Evolutionary conservation across 2,888 invertebrate genomes (phyloP).

Genomic region (Plagodis dolabraria): DNA sequence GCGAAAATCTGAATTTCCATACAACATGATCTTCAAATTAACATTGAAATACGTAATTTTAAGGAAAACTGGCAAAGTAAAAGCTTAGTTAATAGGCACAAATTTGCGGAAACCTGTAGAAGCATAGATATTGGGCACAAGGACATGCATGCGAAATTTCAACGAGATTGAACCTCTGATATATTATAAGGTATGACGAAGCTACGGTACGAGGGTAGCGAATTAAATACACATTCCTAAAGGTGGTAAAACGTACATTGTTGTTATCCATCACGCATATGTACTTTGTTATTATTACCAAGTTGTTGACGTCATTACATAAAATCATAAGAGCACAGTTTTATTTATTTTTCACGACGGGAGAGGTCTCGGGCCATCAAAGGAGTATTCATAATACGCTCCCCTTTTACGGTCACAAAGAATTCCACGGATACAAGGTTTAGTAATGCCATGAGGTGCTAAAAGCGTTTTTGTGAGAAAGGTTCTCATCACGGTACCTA

Average conservation of each 20-base stretch:
- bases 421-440: conserved; percentile 61
- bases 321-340: conserved; percentile 48
- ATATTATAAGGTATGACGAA: too few species aligned
- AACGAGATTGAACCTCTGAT: too few species aligned
- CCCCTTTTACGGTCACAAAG: conserved; percentile 59
- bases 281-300: conserved; percentile 10
- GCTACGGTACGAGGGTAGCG: too few species aligned
- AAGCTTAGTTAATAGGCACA: too few species aligned
- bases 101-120: too few species aligned
- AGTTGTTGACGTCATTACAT: conserved; percentile 42
- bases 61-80: too few species aligned
- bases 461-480: conserved; percentile 67
- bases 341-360: conserved; percentile 46
- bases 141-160: too few species aligned
- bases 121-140: too few species aligned
- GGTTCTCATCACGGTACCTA: conserved; percentile 53
- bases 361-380: conserved; percentile 45
- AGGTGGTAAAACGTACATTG: neutral
- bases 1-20: too few species aligned
- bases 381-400: conserved; percentile 54
- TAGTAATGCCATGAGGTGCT: conserved; percentile 54
- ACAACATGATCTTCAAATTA: too few species aligned
- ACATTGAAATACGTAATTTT: too few species aligned
- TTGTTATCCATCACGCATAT: conserved; percentile 15
- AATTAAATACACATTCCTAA: neutral